Conservation (phyloP, 2,797 vertebrate genomes). For the Bryconaethiops microstoma region DNA sequence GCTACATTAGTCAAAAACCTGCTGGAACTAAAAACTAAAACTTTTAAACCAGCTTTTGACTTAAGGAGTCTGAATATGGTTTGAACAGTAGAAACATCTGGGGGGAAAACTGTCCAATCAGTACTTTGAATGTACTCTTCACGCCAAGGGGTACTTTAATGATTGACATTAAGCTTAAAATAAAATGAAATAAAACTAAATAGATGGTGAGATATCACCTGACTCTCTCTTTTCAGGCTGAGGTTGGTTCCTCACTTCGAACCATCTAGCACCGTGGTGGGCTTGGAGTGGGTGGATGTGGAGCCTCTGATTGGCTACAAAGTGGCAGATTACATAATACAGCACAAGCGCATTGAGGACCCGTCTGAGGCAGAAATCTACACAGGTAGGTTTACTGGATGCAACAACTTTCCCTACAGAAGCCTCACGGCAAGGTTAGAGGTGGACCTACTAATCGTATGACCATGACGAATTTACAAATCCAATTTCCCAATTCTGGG, state of each 20-base stretch:
- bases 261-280: constrained; percentile 94
- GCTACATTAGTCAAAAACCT: too few relatives aligned
- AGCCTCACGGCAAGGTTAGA: too few relatives aligned
- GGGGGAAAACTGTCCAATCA: too few relatives aligned
- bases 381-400: constrained; percentile 81
- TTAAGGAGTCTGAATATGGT: too few relatives aligned
- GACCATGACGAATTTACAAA: constrained; percentile 44
- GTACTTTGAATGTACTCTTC: too few relatives aligned
- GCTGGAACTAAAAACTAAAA: too few relatives aligned
- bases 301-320: constrained; percentile 94
- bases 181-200: too few relatives aligned
- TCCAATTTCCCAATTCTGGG: constrained; percentile 53
- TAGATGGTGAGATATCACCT: too few relatives aligned
- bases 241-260: constrained; percentile 89
- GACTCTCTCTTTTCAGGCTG: constrained; percentile 74
- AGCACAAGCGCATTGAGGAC: constrained; percentile 96
- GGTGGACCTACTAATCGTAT: constrained; percentile 41
- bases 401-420: not conserved
- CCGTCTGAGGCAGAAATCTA: constrained; percentile 94
- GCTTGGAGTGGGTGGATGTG: constrained; percentile 94
- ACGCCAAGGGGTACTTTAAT: too few relatives aligned
- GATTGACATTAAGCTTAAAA: too few relatives aligned
- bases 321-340: constrained; percentile 94
- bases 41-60: too few relatives aligned
- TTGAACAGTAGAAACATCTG: too few relatives aligned